Percentiles rank a stretch among this genome's conserved stretches.
phyloP scores from a whole-genome alignment of 2,888 invertebrate genomes.

The Drosophila cognata region DNA sequence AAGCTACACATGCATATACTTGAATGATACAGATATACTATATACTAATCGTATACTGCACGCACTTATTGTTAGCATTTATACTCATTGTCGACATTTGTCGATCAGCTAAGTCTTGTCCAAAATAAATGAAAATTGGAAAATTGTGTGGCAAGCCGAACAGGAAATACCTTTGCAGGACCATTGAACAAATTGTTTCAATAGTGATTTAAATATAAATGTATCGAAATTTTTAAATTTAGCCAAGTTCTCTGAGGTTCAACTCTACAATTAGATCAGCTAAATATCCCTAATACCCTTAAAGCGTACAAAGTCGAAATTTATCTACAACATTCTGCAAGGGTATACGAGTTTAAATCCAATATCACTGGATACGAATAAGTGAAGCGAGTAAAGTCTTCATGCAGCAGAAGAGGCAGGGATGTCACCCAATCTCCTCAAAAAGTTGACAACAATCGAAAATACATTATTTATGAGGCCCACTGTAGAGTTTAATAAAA shows the following conservation, averaged over 20 bases:
- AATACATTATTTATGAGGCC: neutral
- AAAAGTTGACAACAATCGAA: neutral
- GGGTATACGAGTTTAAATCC: neutral
- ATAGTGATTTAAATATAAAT: slow-evolving; percentile 2
- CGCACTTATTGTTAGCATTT: slow-evolving; percentile 45
- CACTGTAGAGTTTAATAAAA: slow-evolving; percentile 8
- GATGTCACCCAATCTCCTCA: neutral
- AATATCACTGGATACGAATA: neutral
- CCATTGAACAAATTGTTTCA: neutral
- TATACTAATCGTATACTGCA: slow-evolving; percentile 26
- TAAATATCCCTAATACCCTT: neutral
- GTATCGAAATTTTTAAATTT: neutral
- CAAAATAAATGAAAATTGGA: neutral
- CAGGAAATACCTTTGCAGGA: slow-evolving; percentile 23
- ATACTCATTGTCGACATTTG: slow-evolving; percentile 30
- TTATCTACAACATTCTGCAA: slow-evolving; percentile 3
- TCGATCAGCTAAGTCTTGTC: slow-evolving; percentile 16
- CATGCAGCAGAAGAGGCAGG: neutral
- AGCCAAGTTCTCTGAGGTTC: neutral
- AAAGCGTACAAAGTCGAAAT: neutral
- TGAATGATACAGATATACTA: slow-evolving; percentile 11
- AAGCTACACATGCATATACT: slow-evolving; percentile 6
- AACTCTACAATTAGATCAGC: neutral
- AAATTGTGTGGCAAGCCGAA: slow-evolving; percentile 10
- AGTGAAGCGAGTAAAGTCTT: no score